Evolutionary conservation across 2,113 vertebrate genomes (phyloP), one percentile per base, ranked within the genome.

Genomic region (Caranx melampygus): DNA sequence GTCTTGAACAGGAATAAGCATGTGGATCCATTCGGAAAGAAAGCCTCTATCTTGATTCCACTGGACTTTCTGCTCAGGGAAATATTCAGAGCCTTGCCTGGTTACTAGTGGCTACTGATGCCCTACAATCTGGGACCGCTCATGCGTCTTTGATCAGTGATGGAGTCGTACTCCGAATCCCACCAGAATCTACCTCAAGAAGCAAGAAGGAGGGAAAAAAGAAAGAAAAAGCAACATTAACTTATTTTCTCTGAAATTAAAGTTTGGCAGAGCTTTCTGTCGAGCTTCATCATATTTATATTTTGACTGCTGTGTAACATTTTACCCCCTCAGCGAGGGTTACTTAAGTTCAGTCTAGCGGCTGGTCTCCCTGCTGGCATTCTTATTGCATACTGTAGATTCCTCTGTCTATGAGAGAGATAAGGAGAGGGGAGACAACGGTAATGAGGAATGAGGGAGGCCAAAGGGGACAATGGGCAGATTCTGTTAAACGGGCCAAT

Each of bases 311-410:
- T 13, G 26, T 49, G 45, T 78, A 55, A 70, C 51, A 65, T 74
- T 61, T 71, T 76, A 75, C 35, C 45, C 40, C 49, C 42, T 66
- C 21, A 68, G 55, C 55, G 60, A 68, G 59, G 72, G 89, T 87
- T 70, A 74, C 40, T 31, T 65, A 63, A 81, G 72, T 55, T 75
- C 72, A 81, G 63, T 81, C 51, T 52, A 26, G 75, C 72, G 74
- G 68, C 71, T 49, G 40, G 54, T 60, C 75, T 74, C 78, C 69
- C 40, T 81, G 49, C 66, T 87, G 84, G 82, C 72, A 78, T 88
- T 91, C 79, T 86, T 83, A 26, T 55, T 83, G 59, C 87, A 91
- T 92, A 81, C 84, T 86, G 78, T 81, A 79, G 82, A 93, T 94
- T 92, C 86, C 77, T 92, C 57, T 75, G 83, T 76, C 82, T 86